Evolutionary conservation across 2,113 vertebrate genomes (phyloP), one percentile per base, ranked within the genome.

Genomic region (Pavo muticus): DNA sequence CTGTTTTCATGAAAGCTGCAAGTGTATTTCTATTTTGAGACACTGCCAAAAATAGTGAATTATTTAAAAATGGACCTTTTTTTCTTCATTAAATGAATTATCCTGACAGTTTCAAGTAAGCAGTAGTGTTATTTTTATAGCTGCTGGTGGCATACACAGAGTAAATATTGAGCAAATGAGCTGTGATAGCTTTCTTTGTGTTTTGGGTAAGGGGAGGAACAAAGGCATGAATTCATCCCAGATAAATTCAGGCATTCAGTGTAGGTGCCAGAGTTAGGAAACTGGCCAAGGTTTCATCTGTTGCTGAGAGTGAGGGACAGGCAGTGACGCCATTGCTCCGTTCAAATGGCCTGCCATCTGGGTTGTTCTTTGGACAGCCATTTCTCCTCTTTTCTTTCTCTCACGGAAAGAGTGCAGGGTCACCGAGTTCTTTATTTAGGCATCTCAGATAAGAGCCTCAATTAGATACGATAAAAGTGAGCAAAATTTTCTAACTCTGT

Each of bases 1-100:
- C 75, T 91, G 72, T 65, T 93, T 93, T 91, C 32, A 16, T 67
- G 45, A 86, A 70, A 81, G 6, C 88, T 96, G 11, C 59, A 81
- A 90, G 71, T 78, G 27, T 70, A 44, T 82, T 94, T 91, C 91
- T 96, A 48, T 95, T 95, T 93, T 6, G 18, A 75, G 91, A 81
- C 42, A 65, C 30, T 82, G 60, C 50, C 76, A 84, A 86, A 95
- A 90, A 86, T 81, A 95, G 75, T 80, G 32, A n/a, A 32, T 91
- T 91, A 68, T 19, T 82, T 90, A 17, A 74, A 85, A 92, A 93
- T 21, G 0, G 73, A 67, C 83, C 56, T 82, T 29, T 1, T 63
- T 37, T 6, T 85, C 79, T 73, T 45, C 50, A 83, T 88, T 54
- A 70, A 77, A 94, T 86, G 10, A 83, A 88, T 91, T 88, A 37